A percentile compares a stretch with the other conserved stretches of the same genome.
These are phyloP conservation scores for Tetragnatha versicolor DNA, from an alignment of 1,140 invertebrate species.

Conservation along the genomic window DNA sequence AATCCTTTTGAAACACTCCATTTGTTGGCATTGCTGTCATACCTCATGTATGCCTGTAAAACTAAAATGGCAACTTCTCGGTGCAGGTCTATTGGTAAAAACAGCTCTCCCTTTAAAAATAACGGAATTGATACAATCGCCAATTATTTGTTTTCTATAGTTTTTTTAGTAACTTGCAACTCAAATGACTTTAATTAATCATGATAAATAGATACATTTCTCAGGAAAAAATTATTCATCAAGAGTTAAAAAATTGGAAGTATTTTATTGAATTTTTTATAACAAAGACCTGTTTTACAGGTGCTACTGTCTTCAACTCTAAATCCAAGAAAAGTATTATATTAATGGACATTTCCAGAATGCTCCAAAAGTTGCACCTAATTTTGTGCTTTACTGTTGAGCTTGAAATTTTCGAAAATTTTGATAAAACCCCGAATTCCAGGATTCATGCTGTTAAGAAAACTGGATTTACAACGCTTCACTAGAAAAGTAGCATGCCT, in stretches of 20 bases:
- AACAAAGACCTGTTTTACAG: background rate
- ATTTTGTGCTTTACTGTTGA: too few species aligned
- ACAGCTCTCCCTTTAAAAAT: conserved; percentile 14
- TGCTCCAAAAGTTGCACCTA: too few species aligned
- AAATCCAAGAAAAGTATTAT: too few species aligned
- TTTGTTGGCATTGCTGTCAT: conserved; percentile 21
- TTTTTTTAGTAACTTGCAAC: background rate
- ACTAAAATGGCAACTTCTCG: conserved; percentile 26
- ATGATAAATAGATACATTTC: background rate
- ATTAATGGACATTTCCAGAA: too few species aligned
- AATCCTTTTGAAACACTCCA: conserved; percentile 42
- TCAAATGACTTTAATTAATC: background rate
- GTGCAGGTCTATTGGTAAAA: conserved; percentile 27
- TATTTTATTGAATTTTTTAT: background rate
- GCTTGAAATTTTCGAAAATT: too few species aligned
- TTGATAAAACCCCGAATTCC: too few species aligned
- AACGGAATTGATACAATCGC: background rate
- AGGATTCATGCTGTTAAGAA: too few species aligned
- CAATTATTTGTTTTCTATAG: background rate
- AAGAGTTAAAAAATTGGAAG: background rate
- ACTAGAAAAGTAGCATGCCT: too few species aligned
- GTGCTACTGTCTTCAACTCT: too few species aligned
- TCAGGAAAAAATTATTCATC: background rate
- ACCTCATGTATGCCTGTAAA: conserved; percentile 31
- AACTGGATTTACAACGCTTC: too few species aligned